phyloP scores from a whole-genome alignment of 2,113 vertebrate genomes.

The Mormyrus lacerda region DNA sequence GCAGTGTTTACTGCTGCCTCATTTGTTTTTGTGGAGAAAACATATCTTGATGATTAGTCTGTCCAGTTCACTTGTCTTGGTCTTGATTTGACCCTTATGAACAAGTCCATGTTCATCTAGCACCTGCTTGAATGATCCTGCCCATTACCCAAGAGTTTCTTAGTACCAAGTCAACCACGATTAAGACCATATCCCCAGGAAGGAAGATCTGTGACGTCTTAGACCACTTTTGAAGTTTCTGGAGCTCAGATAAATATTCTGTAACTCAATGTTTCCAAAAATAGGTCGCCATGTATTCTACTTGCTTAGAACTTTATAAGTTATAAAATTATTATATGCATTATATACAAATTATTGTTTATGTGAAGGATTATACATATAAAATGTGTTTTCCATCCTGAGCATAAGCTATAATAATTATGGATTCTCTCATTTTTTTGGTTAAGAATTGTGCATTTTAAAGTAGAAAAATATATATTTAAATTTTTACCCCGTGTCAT shows the following conservation, averaged over 20 bases:
- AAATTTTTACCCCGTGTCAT: background rate
- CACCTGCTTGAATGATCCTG: background rate
- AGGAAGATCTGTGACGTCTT: background rate
- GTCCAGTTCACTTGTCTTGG: background rate
- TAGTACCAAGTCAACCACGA: background rate
- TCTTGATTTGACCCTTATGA: background rate
- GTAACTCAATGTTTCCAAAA: background rate
- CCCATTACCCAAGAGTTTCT: background rate
- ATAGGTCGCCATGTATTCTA: too few relatives aligned
- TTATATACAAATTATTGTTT: too few relatives aligned
- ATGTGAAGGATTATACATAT: background rate
- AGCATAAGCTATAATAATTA: background rate
- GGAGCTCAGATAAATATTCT: background rate
- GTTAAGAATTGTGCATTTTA: background rate
- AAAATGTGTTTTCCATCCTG: background rate
- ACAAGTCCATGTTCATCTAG: background rate
- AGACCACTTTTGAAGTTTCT: too few relatives aligned
- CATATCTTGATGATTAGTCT: background rate
- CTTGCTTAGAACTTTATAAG: too few relatives aligned
- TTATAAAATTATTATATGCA: too few relatives aligned
- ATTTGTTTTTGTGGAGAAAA: background rate
- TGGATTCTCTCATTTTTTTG: background rate
- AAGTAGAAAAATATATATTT: background rate
- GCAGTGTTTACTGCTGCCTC: background rate
- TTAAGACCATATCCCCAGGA: background rate